Evolutionary conservation across 2,888 invertebrate genomes (phyloP), one percentile per base, ranked within the genome.

Genomic region (Hemaris fuciformis): DNA sequence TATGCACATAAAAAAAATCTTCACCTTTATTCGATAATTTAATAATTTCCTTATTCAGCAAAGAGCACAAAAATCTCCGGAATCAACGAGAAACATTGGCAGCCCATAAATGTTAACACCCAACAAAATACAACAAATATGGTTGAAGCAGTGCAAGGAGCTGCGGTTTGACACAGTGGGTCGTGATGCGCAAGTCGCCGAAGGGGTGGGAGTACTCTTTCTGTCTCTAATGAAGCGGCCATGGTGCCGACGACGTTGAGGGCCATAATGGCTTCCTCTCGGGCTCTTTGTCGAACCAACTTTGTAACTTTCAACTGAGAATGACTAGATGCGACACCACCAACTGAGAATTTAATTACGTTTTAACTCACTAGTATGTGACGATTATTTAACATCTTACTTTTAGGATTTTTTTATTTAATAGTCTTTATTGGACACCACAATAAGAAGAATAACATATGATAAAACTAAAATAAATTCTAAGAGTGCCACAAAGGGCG

Each of bases 191-290:
- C n/a, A n/a, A 31, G n/a, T 18, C 22, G 13, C 27, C 15, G 27
- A 31, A 18, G 15, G 53, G 31, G 57, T 31, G 58, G 41, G 63
- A 63, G 70, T 66, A 76, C 77, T 81, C 79, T 80, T 83, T 81
- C 82, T 73, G 69, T 70, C 78, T 81, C 84, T 89, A 90, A 90
- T 88, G 89, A 90, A 90, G 86, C 88, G 80, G 79, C 85, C 83
- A 81, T 81, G 75, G 68, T 77, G 81, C 73, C 76, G 75, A 70
- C 76, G 75, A 70, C 87, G 84, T 87, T 79, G 80, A 85, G 88
- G 77, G 83, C 82, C 85, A 83, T 90, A 91, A 91, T 89, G 89
- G 89, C 86, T 89, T 91, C 89, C 90, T 91, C 85, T 82, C 74
- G 78, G 83, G 78, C 89, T 84, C 85, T 90, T 90, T 90, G 90